Evolutionary conservation across 35 echinoderm and acorn worm species (phyloP).

Genomic region (Chiridota heheva): DNA sequence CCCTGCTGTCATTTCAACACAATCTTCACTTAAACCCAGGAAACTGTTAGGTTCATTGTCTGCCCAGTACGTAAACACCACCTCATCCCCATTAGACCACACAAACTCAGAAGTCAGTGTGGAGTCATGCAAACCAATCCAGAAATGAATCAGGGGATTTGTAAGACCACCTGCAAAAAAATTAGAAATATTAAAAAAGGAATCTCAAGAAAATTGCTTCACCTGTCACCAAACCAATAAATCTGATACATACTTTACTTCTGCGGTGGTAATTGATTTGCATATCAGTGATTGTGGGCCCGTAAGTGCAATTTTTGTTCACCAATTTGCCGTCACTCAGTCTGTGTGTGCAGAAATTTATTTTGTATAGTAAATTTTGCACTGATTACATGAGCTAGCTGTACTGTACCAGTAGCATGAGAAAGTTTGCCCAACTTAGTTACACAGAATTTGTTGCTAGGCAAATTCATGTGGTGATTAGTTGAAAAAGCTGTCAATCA

Average conservation of each 20-base stretch:
- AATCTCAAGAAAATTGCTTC: background rate
- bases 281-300: no score
- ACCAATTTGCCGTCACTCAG: no score
- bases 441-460: no score
- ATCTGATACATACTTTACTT: background rate
- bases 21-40: conserved; percentile 61
- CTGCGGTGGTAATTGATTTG: background rate
- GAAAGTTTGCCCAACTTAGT: no score
- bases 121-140: conserved; percentile 77
- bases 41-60: conserved; percentile 80
- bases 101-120: conserved; percentile 40
- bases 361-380: no score
- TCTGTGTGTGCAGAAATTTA: no score
- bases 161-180: background rate
- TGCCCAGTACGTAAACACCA: conserved; percentile 67
- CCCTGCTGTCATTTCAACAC: conserved; percentile 57
- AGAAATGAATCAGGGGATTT: conserved; percentile 36
- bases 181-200: background rate
- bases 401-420: no score
- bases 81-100: conserved; percentile 69
- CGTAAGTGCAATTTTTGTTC: no score
- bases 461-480: no score
- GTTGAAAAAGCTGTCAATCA: no score
- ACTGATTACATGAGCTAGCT: no score
- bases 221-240: background rate